These are phyloP conservation scores for Panurus biarmicus DNA, from an alignment of 2,113 vertebrate species.

Conservation along the genomic window DNA sequence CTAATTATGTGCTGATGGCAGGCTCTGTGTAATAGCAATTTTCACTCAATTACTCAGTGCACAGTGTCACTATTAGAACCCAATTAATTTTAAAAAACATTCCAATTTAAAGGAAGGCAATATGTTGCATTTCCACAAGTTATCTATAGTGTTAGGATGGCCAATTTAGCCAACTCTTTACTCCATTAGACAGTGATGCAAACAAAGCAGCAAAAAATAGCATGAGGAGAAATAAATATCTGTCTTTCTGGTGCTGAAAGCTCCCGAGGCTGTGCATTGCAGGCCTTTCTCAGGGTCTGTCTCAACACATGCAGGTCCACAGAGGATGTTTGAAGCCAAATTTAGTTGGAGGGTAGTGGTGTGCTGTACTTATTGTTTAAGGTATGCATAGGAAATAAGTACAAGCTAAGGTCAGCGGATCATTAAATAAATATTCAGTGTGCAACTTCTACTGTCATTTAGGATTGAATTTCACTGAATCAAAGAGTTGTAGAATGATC, in stretches of 20 bases:
- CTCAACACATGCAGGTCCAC: not conserved
- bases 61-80: slow-evolving; percentile 16
- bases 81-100: slow-evolving; percentile 42
- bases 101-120: slow-evolving; percentile 25
- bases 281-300: not conserved
- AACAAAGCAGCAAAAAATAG: not conserved
- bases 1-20: slow-evolving; percentile 11
- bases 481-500: not conserved
- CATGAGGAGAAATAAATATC: not conserved
- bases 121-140: slow-evolving; percentile 7
- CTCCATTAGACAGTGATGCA: not conserved
- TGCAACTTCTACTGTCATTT: not conserved
- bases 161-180: not conserved
- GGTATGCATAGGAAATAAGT: not conserved
- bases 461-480: not conserved
- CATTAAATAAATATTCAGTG: not conserved
- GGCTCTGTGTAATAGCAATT: not conserved
- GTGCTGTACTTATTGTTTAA: not conserved
- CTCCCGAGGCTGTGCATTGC: not conserved
- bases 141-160: not conserved
- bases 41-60: slow-evolving; percentile 39
- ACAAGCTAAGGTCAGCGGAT: not conserved
- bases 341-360: not conserved
- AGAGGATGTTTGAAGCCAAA: not conserved
- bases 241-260: not conserved